These are phyloP conservation scores for Anser brachyrhynchus DNA, from an alignment of 2,113 vertebrate genomes.

Conservation along the genomic window DNA sequence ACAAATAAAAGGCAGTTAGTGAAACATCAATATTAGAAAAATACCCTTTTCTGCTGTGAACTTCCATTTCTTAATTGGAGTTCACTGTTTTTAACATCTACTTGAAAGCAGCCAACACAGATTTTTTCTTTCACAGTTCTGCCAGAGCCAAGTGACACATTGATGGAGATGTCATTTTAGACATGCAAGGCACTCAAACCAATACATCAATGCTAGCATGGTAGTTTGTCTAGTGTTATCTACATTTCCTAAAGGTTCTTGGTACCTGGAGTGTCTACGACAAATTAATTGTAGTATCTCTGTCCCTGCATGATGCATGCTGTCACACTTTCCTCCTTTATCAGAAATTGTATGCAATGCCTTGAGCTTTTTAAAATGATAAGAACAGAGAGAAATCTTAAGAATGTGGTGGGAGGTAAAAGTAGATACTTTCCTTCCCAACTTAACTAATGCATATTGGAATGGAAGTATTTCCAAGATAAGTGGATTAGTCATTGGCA, in stretches of 20 bases:
- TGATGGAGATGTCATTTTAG: background rate
- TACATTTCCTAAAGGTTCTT: background rate
- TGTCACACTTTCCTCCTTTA: background rate
- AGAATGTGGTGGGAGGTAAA: background rate
- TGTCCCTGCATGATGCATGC: background rate
- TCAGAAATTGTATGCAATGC: background rate
- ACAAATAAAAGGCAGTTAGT: background rate
- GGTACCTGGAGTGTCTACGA: background rate
- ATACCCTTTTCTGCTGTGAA: background rate
- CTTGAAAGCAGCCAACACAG: background rate
- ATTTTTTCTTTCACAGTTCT: background rate
- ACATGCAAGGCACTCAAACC: background rate
- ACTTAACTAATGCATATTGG: background rate
- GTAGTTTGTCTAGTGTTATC: background rate
- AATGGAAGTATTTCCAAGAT: background rate
- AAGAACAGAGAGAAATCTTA: background rate
- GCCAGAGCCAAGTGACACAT: background rate
- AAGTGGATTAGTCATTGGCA: slow-evolving; percentile 22
- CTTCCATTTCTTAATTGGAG: background rate
- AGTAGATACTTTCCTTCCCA: background rate
- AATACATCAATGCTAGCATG: background rate
- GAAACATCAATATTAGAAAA: background rate
- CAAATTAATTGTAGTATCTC: background rate
- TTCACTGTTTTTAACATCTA: background rate
- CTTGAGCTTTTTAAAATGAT: background rate